These are phyloP conservation scores for Chelonus insularis DNA, from an alignment of 1,140 invertebrate genomes.

Conservation along the genomic window DNA sequence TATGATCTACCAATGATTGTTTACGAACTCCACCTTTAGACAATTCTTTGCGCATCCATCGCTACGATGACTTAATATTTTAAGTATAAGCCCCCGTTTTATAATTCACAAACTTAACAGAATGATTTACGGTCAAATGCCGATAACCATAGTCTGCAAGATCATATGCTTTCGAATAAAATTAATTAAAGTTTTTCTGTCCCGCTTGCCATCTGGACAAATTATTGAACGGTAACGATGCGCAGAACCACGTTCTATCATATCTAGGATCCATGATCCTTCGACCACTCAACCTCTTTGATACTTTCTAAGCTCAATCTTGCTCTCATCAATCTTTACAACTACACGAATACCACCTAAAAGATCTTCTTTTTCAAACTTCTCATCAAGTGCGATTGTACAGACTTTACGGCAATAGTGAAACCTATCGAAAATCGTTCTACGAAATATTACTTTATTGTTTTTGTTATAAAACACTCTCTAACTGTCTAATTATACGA, in stretches of 20 bases:
- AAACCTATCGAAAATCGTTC: no score
- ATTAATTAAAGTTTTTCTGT: neutral
- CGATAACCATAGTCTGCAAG: neutral
- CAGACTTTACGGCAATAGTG: no score
- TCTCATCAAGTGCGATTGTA: no score
- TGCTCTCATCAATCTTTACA: slow-evolving; percentile 23
- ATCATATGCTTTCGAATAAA: slow-evolving; percentile 17
- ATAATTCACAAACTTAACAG: neutral
- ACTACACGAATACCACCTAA: slow-evolving; percentile 6
- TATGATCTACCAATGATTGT: no score
- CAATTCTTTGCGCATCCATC: slow-evolving; percentile 13
- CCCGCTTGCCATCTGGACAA: neutral
- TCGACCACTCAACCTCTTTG: slow-evolving; percentile 18
- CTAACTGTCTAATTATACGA: no score
- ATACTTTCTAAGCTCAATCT: slow-evolving; percentile 22
- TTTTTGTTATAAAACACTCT: no score
- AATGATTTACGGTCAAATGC: slow-evolving; percentile 11
- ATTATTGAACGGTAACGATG: slow-evolving; percentile 12
- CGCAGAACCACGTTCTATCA: slow-evolving; percentile 8
- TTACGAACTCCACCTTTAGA: neutral
- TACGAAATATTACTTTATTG: no score
- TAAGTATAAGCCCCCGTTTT: slow-evolving; percentile 10
- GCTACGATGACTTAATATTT: slow-evolving; percentile 19
- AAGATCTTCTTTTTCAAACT: neutral
- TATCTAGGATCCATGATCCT: slow-evolving; percentile 16